Evolutionary conservation across 1,140 invertebrate genomes (phyloP), one percentile per base, ranked within the genome.

Genomic region (Dendrolimus punctatus): DNA sequence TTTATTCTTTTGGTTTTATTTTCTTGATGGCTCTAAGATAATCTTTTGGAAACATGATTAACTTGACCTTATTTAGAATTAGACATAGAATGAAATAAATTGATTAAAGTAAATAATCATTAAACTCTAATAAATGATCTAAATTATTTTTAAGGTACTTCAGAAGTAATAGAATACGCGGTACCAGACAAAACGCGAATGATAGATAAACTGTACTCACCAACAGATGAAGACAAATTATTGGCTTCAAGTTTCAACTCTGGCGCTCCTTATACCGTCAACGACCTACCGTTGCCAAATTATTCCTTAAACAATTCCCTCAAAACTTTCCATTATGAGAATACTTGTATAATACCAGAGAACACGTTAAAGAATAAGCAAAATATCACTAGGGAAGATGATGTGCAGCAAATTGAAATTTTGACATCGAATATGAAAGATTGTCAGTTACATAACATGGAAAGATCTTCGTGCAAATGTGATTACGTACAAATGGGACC

Each of bases 241-340:
- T 59, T 87, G 60, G 86, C 86, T 7, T 85, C 75, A 5, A 77
- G 65, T 56, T 83, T 76, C 60, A 85, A 80, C 51, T 68, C 82
- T 0, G 68, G 65, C 5, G 68, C 71, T 1, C 75, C 73, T 5
- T 81, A 74, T 57, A 76, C 56, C 58, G 61, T 79, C 5, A 85
- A 84, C 57, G 85, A 88, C 39, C 62, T 90, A 6, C 89, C 89
- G 6, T 55, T 90, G 46, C 90, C 89, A 5, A 90, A 90, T 66
- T 90, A 90, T 68, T 90, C 85, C 56, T 78, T 89, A 48, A 88
- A 87, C 48, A 90, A 89, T 68, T 88, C 88, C 0, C 72, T 89
- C 39, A 84, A 86, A 48, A 89, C 88, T 42, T 90, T 89, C 57
- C 83, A 87, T 60, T 80, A 80, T 41, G 83, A 88, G 55, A 85